Evolutionary conservation across 1,140 invertebrate species (phyloP).

Genomic region (Megalonaias nervosa): DNA sequence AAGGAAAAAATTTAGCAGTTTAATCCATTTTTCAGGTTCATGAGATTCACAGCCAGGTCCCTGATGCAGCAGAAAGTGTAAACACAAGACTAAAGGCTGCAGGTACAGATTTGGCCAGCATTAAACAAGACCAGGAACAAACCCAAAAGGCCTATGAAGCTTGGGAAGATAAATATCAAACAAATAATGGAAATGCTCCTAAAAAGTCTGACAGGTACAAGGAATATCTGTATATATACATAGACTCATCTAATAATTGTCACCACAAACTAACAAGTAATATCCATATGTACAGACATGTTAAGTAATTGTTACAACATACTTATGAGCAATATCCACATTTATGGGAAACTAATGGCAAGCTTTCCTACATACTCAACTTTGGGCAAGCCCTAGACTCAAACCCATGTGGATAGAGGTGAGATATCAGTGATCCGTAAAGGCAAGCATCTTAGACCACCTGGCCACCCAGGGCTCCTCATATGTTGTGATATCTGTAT

Average conservation of each 20-base stretch:
- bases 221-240: too few relatives aligned
- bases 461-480: too few relatives aligned
- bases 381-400: too few relatives aligned
- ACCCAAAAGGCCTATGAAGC: conserved; percentile 67
- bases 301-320: background rate
- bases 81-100: conserved; percentile 39
- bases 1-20: background rate
- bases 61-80: conserved; percentile 48
- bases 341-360: too few relatives aligned
- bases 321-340: background rate
- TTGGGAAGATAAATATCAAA: conserved; percentile 54
- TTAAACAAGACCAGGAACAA: conserved; percentile 64
- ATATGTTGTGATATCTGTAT: too few relatives aligned
- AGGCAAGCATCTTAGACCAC: too few relatives aligned
- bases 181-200: conserved; percentile 47
- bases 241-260: too few relatives aligned
- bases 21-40: conserved; percentile 43
- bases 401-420: too few relatives aligned
- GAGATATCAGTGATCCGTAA: too few relatives aligned
- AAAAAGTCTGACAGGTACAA: conserved; percentile 49
- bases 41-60: conserved; percentile 50
- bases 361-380: too few relatives aligned
- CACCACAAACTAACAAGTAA: too few relatives aligned
- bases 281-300: background rate
- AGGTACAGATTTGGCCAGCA: conserved; percentile 56